A percentile compares a stretch with the other conserved stretches of the same genome.
phyloP scores from a whole-genome alignment of 2,797 vertebrate genomes.

The Acrossocheilus fasciatus region DNA sequence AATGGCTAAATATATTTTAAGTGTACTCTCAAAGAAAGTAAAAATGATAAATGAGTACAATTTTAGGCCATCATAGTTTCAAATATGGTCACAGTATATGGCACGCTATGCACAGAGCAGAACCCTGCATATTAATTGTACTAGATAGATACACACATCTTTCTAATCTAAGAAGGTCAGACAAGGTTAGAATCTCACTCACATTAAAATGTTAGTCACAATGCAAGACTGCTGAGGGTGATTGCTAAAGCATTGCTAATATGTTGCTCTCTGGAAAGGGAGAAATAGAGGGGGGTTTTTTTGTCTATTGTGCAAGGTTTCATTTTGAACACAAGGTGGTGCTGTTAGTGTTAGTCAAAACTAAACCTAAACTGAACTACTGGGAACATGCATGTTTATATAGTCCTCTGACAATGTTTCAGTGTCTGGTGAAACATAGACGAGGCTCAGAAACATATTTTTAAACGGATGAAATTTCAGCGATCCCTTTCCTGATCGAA shows the following conservation, averaged over 20 bases:
- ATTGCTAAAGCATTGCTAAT: not conserved
- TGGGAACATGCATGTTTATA: too few relatives aligned
- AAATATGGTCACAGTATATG: not conserved
- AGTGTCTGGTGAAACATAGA: not conserved
- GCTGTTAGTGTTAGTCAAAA: constrained; percentile 8
- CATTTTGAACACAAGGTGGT: constrained; percentile 1
- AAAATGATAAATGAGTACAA: not conserved
- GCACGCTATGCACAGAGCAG: not conserved
- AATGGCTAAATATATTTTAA: not conserved
- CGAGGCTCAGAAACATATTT: not conserved
- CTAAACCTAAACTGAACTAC: not conserved
- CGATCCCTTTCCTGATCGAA: not conserved
- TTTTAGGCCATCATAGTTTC: not conserved
- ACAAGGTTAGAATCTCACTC: too few relatives aligned
- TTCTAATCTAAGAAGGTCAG: not conserved
- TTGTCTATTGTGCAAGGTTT: not conserved
- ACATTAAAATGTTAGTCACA: not conserved
- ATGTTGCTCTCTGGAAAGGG: not conserved
- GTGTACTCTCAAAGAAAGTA: not conserved
- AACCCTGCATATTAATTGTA: not conserved
- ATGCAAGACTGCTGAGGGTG: not conserved
- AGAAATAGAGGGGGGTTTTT: not conserved
- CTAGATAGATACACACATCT: not conserved
- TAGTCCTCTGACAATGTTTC: not conserved
- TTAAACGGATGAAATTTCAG: not conserved